These are phyloP conservation scores for Drosophila ananassae DNA, from an alignment of 1,140 invertebrate genomes.

Conservation along the genomic window DNA sequence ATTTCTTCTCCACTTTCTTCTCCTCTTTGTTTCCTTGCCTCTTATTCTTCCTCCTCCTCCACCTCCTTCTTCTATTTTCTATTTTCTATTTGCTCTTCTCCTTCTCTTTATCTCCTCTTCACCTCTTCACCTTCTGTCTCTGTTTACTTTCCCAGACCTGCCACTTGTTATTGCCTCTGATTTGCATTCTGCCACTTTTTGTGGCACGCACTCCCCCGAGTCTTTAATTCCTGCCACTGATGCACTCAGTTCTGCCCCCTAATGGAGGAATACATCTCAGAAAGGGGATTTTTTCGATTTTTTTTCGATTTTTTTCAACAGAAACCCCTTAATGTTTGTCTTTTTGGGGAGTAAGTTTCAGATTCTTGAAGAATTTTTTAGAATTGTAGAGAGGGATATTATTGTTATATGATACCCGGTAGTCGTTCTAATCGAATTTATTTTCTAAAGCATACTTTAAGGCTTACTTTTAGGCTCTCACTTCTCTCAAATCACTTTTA, in stretches of 20 bases:
- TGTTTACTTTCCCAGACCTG: conserved; percentile 9
- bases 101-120: background rate
- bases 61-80: background rate
- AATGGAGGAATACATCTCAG: too few species aligned
- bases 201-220: conserved; percentile 13
- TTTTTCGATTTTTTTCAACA: too few species aligned
- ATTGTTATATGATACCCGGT: too few species aligned
- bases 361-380: too few species aligned
- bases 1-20: conserved; percentile 30
- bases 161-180: conserved; percentile 19
- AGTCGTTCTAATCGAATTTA: too few species aligned
- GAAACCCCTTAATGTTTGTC: too few species aligned
- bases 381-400: too few species aligned
- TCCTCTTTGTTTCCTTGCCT: background rate
- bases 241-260: background rate
- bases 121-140: background rate
- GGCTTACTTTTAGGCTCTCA: too few species aligned
- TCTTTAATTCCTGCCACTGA: conserved; percentile 1
- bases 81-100: background rate
- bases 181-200: conserved; percentile 19
- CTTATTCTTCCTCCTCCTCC: background rate
- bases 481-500: too few species aligned
- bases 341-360: too few species aligned
- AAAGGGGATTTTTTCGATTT: too few species aligned
- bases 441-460: too few species aligned